Evolutionary conservation across 2,888 invertebrate genomes (phyloP).

Genomic region (Rutpela maculata): DNA sequence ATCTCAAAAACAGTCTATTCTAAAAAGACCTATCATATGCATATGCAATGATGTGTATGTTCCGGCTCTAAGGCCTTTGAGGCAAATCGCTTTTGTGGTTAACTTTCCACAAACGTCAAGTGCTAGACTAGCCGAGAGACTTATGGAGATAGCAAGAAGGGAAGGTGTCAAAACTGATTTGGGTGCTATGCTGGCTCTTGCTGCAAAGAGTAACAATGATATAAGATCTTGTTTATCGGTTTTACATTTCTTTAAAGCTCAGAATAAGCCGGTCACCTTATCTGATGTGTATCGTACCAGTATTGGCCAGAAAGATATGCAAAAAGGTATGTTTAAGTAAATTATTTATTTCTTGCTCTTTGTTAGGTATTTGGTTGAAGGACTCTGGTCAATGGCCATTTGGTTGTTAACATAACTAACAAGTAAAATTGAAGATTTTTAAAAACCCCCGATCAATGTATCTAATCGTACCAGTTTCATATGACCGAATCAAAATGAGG

Average conservation of each 20-base stretch:
- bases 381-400: too few species aligned
- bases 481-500: too few species aligned
- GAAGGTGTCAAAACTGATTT: conserved; percentile 84
- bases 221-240: conserved; percentile 94
- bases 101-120: conserved; percentile 80
- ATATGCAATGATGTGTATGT: conserved; percentile 97
- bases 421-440: too few species aligned
- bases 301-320: conserved; percentile 91
- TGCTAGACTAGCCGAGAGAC: conserved; percentile 76
- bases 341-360: too few species aligned
- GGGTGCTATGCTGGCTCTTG: conserved; percentile 84
- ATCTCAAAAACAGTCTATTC: conserved; percentile 78
- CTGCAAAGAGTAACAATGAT: conserved; percentile 91
- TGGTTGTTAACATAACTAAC: too few species aligned
- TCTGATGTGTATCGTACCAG: conserved; percentile 80
- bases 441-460: too few species aligned
- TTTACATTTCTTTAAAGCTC: conserved; percentile 79
- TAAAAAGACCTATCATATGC: conserved; percentile 94
- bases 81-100: conserved; percentile 86
- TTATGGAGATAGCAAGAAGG: conserved; percentile 81
- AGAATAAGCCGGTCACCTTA: conserved; percentile 72
- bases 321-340: conserved; percentile 76
- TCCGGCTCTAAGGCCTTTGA: conserved; percentile 87
- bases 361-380: too few species aligned
- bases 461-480: too few species aligned